These are phyloP conservation scores for Cremastinae sp. DNA, from an alignment of 2,888 invertebrate genomes.

Conservation along the genomic window DNA sequence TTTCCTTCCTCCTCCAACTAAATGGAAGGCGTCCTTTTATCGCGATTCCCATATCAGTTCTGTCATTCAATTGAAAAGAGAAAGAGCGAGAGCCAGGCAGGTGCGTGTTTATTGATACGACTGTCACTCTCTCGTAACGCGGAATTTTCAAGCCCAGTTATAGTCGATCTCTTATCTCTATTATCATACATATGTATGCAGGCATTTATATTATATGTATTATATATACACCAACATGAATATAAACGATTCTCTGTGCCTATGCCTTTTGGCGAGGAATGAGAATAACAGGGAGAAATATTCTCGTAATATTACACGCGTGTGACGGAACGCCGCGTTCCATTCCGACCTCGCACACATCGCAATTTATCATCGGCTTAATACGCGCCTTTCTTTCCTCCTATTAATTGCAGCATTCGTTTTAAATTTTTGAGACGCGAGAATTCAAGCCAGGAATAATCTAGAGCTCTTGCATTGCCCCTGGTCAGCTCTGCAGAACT, in stretches of 20 bases:
- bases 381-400: not conserved
- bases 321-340: not conserved
- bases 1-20: conserved; percentile 10
- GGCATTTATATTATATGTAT: conserved; percentile 1
- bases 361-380: not conserved
- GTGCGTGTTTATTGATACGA: conserved; percentile 66
- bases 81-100: conserved; percentile 41
- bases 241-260: not conserved
- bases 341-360: not conserved
- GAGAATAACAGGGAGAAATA: conserved; percentile 41
- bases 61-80: conserved; percentile 26
- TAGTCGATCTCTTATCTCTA: conserved; percentile 42
- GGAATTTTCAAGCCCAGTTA: conserved; percentile 64
- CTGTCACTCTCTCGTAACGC: conserved; percentile 60
- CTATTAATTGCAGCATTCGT: too few species aligned
- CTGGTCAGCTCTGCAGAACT: too few species aligned
- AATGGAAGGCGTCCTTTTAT: conserved; percentile 8
- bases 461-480: too few species aligned
- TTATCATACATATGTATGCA: conserved; percentile 16
- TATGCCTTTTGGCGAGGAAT: conserved; percentile 1
- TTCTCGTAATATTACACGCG: conserved; percentile 21
- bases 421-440: too few species aligned
- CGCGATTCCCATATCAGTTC: conserved; percentile 18
- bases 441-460: too few species aligned
- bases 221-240: too few species aligned